Conservation (phyloP, 2,888 invertebrate genomes). For the Diarsia mendica region DNA sequence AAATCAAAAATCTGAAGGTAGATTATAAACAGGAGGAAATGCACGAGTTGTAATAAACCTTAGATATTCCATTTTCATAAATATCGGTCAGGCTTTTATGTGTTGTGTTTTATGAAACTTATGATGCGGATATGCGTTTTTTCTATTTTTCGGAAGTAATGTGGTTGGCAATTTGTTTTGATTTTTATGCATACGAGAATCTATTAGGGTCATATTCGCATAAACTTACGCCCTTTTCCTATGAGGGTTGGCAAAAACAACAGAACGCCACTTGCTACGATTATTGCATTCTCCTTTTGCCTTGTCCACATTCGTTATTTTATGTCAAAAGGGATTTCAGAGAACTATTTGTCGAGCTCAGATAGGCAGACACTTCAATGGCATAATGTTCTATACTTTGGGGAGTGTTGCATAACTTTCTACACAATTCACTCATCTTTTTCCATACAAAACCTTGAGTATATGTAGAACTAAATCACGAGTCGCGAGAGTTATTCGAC, state of each 20-base stretch:
- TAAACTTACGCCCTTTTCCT: no score
- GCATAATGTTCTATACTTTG: no score
- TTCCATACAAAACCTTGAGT: not conserved
- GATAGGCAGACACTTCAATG: no score
- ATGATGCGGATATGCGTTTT: constrained; percentile 9
- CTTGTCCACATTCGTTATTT: not conserved
- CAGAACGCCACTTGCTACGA: no score
- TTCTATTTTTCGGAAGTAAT: constrained; percentile 8
- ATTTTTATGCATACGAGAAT: not conserved
- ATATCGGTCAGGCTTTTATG: constrained; percentile 46
- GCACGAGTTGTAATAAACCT: constrained; percentile 42
- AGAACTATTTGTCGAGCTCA: not conserved
- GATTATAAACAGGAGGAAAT: no score
- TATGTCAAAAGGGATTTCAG: not conserved
- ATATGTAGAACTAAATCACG: not conserved
- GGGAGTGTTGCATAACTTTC: not conserved
- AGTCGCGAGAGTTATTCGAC: not conserved
- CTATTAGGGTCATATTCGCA: not conserved
- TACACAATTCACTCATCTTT: not conserved
- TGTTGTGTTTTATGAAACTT: constrained; percentile 29
- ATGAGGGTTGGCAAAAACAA: no score
- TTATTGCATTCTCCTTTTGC: no score
- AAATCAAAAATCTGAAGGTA: no score
- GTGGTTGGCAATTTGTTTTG: not conserved
- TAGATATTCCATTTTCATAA: constrained; percentile 61